Conservation (phyloP, 2,113 vertebrate species). For the Oplegnathus fasciatus region DNA sequence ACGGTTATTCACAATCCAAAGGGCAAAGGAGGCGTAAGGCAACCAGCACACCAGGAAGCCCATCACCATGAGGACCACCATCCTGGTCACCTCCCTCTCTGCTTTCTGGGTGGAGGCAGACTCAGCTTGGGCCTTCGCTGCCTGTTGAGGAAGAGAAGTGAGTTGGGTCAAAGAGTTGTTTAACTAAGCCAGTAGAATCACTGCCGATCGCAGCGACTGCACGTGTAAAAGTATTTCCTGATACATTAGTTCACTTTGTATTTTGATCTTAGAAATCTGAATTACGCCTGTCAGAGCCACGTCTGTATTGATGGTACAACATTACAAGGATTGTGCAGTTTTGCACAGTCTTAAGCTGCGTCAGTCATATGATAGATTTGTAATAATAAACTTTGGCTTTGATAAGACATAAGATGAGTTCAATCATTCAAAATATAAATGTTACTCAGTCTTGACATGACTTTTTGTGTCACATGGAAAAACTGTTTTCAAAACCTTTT, state of each 20-base stretch:
- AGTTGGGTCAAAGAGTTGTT: not conserved
- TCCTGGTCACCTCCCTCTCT: constrained; percentile 84
- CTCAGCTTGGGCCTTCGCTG: constrained; percentile 81
- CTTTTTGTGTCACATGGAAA: not conserved
- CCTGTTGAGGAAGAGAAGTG: constrained; percentile 57
- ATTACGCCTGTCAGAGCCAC: not conserved
- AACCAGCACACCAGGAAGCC: constrained; percentile 84
- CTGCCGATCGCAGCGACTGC: not conserved
- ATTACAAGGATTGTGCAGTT: too few relatives aligned
- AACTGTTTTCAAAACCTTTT: not conserved
- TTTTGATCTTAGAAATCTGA: not conserved
- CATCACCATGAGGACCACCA: constrained; percentile 85
- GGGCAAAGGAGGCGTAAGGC: constrained; percentile 80
- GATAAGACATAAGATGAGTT: not conserved
- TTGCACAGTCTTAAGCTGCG: too few relatives aligned
- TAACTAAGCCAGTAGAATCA: not conserved
- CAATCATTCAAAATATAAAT: too few relatives aligned
- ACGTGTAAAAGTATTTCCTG: not conserved
- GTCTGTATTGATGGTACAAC: not conserved
- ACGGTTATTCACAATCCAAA: constrained; percentile 80
- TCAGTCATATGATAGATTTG: too few relatives aligned
- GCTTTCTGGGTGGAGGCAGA: constrained; percentile 85
- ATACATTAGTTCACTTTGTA: not conserved
- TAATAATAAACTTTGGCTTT: not conserved
- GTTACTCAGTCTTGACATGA: too few relatives aligned